phyloP scores from a whole-genome alignment of 2,888 invertebrate genomes.

The Cremastobaeus sp. region DNA sequence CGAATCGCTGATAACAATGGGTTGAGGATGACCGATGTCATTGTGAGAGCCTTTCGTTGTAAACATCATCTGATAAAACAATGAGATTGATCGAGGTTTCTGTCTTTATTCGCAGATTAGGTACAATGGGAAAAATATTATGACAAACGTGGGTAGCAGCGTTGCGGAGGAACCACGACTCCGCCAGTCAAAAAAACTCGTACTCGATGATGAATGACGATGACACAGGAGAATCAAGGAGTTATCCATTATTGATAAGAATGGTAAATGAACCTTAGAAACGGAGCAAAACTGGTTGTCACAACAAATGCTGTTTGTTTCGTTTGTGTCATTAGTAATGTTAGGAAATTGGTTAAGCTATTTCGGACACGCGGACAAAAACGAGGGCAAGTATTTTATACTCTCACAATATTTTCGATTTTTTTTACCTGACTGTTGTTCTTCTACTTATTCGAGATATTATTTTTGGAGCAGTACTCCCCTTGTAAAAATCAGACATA shows the following conservation, averaged over 20 bases:
- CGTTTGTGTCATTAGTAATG: too few relatives aligned
- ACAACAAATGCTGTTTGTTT: background rate
- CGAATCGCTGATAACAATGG: conserved; percentile 34
- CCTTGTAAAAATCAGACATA: too few relatives aligned
- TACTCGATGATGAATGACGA: conserved; percentile 35
- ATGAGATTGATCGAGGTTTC: conserved; percentile 35
- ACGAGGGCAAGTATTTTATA: too few relatives aligned
- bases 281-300: background rate
- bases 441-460: too few relatives aligned
- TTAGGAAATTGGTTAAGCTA: too few relatives aligned
- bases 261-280: conserved; percentile 19
- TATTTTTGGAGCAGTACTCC: too few relatives aligned
- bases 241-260: conserved; percentile 25
- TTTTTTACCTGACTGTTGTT: too few relatives aligned
- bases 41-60: conserved; percentile 42
- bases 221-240: conserved; percentile 23
- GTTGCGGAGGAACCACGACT: background rate
- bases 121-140: conserved; percentile 32
- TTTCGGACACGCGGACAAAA: too few relatives aligned
- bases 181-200: conserved; percentile 8
- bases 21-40: conserved; percentile 34
- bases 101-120: conserved; percentile 34
- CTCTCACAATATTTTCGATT: too few relatives aligned
- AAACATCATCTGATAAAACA: conserved; percentile 46
- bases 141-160: conserved; percentile 22